Percentiles rank a stretch among this genome's conserved stretches.
Conservation (phyloP, 2,888 invertebrate species). For the Drepana falcataria region DNA sequence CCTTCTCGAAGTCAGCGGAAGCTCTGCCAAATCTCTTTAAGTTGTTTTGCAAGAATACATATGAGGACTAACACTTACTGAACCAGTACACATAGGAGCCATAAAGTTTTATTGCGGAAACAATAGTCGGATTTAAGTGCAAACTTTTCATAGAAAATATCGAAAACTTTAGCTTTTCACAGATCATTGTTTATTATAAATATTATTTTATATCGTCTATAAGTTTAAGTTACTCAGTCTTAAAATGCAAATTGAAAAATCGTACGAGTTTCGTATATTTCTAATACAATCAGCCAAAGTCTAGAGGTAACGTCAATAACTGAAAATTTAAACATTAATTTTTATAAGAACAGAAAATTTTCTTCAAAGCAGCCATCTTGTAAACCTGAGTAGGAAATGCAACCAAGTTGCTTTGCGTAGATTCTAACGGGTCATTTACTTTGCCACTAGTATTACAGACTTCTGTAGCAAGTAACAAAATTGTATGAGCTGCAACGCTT, state of each 20-base stretch:
- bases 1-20: conserved; percentile 48
- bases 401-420: conserved; percentile 72
- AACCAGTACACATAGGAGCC: conserved; percentile 22
- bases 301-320: no score
- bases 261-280: no score
- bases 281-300: no score
- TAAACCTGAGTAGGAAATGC: conserved; percentile 43
- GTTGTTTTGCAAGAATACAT: conserved; percentile 47
- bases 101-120: conserved; percentile 34
- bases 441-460: conserved; percentile 25
- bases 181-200: no score
- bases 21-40: conserved; percentile 61
- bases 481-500: neutral
- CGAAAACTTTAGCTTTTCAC: neutral
- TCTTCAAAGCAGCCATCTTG: conserved; percentile 41
- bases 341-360: conserved; percentile 24
- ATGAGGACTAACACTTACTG: conserved; percentile 19
- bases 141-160: neutral
- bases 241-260: no score
- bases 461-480: conserved; percentile 8
- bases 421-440: conserved; percentile 70
- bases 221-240: no score
- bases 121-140: conserved; percentile 28
- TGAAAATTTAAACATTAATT: no score
- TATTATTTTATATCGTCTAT: no score